Evolutionary conservation across 2,888 invertebrate species (phyloP).

Genomic region (Mycalesis mineus): DNA sequence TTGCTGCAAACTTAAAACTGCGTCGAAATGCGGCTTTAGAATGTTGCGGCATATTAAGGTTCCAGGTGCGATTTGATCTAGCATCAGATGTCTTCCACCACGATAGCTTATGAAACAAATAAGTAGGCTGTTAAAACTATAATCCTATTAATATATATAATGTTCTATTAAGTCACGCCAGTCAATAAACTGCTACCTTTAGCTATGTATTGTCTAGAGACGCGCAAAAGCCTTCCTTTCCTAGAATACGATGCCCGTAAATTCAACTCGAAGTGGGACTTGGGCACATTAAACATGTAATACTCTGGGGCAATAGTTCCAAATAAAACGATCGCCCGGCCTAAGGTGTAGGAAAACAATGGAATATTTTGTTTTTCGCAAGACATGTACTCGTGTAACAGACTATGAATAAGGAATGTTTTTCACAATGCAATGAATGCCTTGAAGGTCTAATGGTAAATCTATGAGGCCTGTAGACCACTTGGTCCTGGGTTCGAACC

Average conservation of each 20-base stretch:
- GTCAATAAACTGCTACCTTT: slow-evolving; percentile 41
- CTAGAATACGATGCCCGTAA: slow-evolving; percentile 36
- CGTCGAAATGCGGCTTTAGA: too few species aligned
- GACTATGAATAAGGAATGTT: slow-evolving; percentile 4
- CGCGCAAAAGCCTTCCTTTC: slow-evolving; percentile 45
- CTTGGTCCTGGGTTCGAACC: too few species aligned
- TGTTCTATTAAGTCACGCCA: slow-evolving; percentile 38
- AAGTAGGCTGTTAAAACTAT: too few species aligned
- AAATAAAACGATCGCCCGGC: slow-evolving; percentile 10
- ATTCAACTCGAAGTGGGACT: slow-evolving; percentile 8
- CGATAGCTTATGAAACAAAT: too few species aligned
- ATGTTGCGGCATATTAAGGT: too few species aligned
- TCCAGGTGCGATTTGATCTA: too few species aligned
- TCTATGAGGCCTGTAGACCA: too few species aligned
- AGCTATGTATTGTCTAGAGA: slow-evolving; percentile 45
- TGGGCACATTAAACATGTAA: slow-evolving; percentile 10
- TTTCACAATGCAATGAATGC: too few species aligned
- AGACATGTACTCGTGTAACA: neutral
- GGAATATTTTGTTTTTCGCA: slow-evolving; percentile 1
- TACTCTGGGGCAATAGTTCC: slow-evolving; percentile 9
- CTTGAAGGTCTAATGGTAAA: too few species aligned
- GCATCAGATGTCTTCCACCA: too few species aligned
- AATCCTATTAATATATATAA: too few species aligned
- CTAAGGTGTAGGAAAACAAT: slow-evolving; percentile 4
- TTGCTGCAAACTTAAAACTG: too few species aligned